Evolutionary conservation across 2,797 vertebrate genomes (phyloP).

Genomic region (Thalassophryne amazonica): DNA sequence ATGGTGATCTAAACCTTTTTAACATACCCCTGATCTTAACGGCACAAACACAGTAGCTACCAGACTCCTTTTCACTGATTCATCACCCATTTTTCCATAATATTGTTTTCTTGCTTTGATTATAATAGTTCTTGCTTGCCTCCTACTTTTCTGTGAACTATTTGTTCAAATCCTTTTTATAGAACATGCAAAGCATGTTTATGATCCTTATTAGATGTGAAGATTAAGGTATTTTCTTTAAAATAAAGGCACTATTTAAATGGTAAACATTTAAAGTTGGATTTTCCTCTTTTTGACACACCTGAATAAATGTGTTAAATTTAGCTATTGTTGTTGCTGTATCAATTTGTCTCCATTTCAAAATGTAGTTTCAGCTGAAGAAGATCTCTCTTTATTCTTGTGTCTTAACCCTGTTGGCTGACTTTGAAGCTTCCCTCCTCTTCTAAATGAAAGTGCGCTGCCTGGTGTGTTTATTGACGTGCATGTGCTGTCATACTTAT

Average conservation of each 20-base stretch:
- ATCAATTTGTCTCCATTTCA: slow-evolving; percentile 17
- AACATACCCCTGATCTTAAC: slow-evolving; percentile 32
- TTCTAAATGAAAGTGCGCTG: slow-evolving; percentile 26
- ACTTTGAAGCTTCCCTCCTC: slow-evolving; percentile 44
- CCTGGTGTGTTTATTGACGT: slow-evolving; percentile 46
- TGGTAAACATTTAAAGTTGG: neutral
- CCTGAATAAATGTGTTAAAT: neutral
- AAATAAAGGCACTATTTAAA: neutral
- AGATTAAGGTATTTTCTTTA: neutral
- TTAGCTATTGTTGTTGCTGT: neutral
- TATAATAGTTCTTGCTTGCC: slow-evolving; percentile 29
- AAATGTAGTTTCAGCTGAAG: slow-evolving; percentile 6
- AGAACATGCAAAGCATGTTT: too few relatives aligned
- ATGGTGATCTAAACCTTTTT: slow-evolving; percentile 59
- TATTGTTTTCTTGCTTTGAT: slow-evolving; percentile 12
- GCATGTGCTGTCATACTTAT: slow-evolving; percentile 29
- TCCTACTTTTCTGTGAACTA: slow-evolving; percentile 8
- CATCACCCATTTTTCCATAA: slow-evolving; percentile 20
- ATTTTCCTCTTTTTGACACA: slow-evolving; percentile 3
- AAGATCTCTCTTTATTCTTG: slow-evolving; percentile 5
- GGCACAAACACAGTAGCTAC: slow-evolving; percentile 4
- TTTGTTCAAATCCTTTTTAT: neutral
- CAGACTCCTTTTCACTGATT: neutral
- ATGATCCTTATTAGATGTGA: too few relatives aligned
- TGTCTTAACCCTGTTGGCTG: slow-evolving; percentile 7